Base-by-base conservation (phyloP, 2,113 vertebrate species). In the Romanogobio albipinnatus region DNA sequence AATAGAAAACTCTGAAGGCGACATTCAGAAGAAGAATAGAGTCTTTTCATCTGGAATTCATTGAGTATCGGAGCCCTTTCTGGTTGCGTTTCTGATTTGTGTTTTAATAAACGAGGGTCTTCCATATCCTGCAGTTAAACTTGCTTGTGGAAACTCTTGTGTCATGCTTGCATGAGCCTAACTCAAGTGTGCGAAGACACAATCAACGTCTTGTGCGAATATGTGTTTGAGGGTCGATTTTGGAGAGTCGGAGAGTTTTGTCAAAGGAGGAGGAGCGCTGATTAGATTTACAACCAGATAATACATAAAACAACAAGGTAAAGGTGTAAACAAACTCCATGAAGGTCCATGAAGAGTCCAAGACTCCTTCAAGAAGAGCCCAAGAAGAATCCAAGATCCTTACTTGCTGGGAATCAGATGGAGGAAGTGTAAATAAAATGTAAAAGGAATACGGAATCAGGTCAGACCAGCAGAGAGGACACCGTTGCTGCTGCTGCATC, bases 141-240 rank as follows among this genome's bases (percentile, higher is more conserved):
- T 76, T 53, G 86, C 51, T 68, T 79, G 77, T 58, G 53, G 78
- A 84, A 85, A 82, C 84, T 78, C 71, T 33, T 36, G 66, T 24
- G 68, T 87, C 76, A 68, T 61, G 81, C 80, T 79, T 76, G 59
- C 68, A 73, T 89, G 86, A 89, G 82, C 88, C 86, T 79, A 59
- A 90, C 64, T 85, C 68, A 71, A 83, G 88, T 87, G 84, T 90
- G 73, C 45, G 5, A 89, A 87, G 49, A 88, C 73, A 90, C 14
- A 61, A 80, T 84, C 51, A 15, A 39, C 2, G 22, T 84, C 45
- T 85, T 82, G 77, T 84, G 79, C 29, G 84, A 53, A 84, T 76
- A 86, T 9, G 45, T 71, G 82, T 79, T 14, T 45, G 77, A 22
- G 17, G 53, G 53, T 56, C 17, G 5, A 49, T 49, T 49, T 49